These are phyloP conservation scores for Apomyelois bistriatella DNA, from an alignment of 2,888 invertebrate species.

Conservation along the genomic window DNA sequence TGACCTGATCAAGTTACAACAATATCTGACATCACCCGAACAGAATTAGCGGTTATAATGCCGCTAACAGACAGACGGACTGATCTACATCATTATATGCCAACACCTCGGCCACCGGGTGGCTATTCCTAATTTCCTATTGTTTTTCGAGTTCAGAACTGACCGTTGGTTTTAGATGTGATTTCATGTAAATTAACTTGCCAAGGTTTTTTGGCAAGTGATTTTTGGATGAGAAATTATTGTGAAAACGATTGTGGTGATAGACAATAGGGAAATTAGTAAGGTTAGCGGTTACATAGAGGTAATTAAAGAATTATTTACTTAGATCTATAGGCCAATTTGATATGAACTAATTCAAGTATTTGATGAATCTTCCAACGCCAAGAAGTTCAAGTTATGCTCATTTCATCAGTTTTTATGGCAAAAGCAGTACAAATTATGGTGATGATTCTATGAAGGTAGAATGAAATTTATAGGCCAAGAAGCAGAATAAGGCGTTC, in stretches of 20 bases:
- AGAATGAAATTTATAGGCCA: no score
- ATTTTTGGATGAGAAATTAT: not conserved
- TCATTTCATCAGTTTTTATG: no score
- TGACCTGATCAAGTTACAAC: not conserved
- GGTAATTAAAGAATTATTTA: no score
- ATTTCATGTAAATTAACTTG: constrained; percentile 10
- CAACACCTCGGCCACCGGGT: not conserved
- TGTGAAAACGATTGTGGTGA: constrained; percentile 2
- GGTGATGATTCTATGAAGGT: no score
- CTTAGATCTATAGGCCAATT: no score
- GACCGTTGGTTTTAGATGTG: constrained; percentile 1
- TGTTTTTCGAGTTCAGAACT: not conserved
- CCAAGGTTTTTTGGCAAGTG: constrained; percentile 5
- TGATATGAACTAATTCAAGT: no score
- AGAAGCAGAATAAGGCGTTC: no score
- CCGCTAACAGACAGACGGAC: constrained; percentile 1
- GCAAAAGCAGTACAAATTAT: no score
- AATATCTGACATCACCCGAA: not conserved
- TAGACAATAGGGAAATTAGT: not conserved
- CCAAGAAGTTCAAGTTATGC: no score
- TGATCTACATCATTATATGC: not conserved
- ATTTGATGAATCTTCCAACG: no score
- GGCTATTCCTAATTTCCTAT: not conserved
- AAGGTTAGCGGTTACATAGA: not conserved
- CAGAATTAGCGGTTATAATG: constrained; percentile 1